Percentiles rank a stretch among this genome's conserved stretches.
These are phyloP conservation scores for Adelphocoris suturalis DNA, from an alignment of 2,888 invertebrate genomes.

Conservation along the genomic window DNA sequence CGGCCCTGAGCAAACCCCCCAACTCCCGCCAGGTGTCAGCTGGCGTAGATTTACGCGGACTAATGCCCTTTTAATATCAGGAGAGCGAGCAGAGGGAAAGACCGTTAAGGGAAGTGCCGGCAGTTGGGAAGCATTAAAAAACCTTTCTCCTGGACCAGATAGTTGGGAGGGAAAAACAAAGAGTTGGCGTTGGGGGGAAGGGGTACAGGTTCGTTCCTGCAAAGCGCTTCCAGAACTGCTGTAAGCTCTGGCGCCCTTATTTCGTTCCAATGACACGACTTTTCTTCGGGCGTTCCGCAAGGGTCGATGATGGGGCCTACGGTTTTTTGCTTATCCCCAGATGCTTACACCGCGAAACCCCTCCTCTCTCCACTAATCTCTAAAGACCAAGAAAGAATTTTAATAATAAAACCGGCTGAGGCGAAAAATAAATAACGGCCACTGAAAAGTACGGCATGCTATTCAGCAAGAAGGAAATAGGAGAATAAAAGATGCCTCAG, in stretches of 20 bases:
- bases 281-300: conserved; percentile 48
- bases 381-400: conserved; percentile 29
- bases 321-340: conserved; percentile 41
- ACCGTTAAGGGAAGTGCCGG: conserved; percentile 55
- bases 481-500: conserved; percentile 1
- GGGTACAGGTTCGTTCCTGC: background rate
- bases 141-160: conserved; percentile 43
- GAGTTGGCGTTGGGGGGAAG: background rate
- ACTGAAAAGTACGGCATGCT: background rate
- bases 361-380: background rate
- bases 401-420: conserved; percentile 51
- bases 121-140: conserved; percentile 63
- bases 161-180: conserved; percentile 25
- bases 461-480: background rate
- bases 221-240: conserved; percentile 4
- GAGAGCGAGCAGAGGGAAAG: conserved; percentile 6
- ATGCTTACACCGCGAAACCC: conserved; percentile 38
- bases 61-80: conserved; percentile 66
- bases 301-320: background rate
- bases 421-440: conserved; percentile 50
- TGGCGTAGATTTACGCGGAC: conserved; percentile 65
- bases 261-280: conserved; percentile 58
- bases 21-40: conserved; percentile 53
- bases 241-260: conserved; percentile 47
- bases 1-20: background rate